phyloP scores from a whole-genome alignment of 2,888 invertebrate genomes.

The Nomada goodeniana region DNA sequence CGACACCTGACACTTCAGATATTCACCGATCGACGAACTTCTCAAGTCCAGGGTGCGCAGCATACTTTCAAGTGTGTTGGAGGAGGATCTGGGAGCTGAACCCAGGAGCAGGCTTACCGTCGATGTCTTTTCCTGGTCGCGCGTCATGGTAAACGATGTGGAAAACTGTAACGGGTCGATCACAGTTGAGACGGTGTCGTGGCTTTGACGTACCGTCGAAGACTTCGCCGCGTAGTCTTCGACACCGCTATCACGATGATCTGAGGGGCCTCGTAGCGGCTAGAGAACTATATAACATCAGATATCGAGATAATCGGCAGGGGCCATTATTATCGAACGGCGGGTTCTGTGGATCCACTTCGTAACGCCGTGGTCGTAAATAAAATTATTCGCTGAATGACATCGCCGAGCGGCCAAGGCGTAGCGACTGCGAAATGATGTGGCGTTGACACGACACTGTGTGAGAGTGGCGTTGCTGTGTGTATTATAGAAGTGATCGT shows the following conservation, averaged over 20 bases:
- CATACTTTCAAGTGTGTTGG: no score
- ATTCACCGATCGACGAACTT: conserved; percentile 26
- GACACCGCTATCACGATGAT: conserved; percentile 40
- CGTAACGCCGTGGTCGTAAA: conserved; percentile 29
- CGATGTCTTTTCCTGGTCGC: conserved; percentile 1
- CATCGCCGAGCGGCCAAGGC: background rate
- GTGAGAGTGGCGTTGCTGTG: no score
- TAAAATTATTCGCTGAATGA: conserved; percentile 15
- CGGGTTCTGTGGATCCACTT: conserved; percentile 47
- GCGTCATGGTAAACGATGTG: conserved; percentile 15
- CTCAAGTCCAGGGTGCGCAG: background rate
- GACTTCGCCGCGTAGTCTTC: conserved; percentile 12
- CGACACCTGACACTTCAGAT: background rate
- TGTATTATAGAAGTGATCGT: conserved; percentile 3
- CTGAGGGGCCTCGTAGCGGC: conserved; percentile 33
- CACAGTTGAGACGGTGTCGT: conserved; percentile 4
- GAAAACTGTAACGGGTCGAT: background rate
- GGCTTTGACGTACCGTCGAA: conserved; percentile 11
- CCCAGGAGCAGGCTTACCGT: conserved; percentile 31
- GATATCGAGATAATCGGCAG: conserved; percentile 59
- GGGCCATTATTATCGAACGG: conserved; percentile 64
- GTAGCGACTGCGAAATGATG: background rate
- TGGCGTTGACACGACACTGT: conserved; percentile 5
- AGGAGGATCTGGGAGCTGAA: background rate
- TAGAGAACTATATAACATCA: conserved; percentile 42